A percentile compares a stretch with the other conserved stretches of the same genome.
Evolutionary conservation across 2,888 invertebrate species (phyloP).

Genomic region (Epistrophella euchroma): DNA sequence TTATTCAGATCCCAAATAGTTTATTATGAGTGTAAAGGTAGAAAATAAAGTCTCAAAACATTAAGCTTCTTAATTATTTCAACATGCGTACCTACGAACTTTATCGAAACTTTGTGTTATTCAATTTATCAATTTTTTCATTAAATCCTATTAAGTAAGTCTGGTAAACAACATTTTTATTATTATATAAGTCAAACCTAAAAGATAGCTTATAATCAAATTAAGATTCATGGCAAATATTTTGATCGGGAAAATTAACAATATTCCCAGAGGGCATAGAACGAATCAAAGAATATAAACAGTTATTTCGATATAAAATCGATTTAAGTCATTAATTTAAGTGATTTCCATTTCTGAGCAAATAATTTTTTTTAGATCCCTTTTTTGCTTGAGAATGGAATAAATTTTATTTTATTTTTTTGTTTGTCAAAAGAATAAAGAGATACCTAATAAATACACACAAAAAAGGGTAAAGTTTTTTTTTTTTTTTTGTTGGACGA

Average conservation of each 20-base stretch:
- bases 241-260: constrained; percentile 22
- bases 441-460: background rate
- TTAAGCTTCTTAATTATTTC: constrained; percentile 13
- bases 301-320: constrained; percentile 24
- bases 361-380: background rate
- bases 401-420: background rate
- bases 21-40: background rate
- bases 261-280: constrained; percentile 2
- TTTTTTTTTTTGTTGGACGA: background rate
- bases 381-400: background rate
- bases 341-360: constrained; percentile 14
- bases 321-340: constrained; percentile 37
- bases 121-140: constrained; percentile 30
- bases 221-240: constrained; percentile 20
- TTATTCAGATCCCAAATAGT: background rate
- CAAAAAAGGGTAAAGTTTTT: background rate
- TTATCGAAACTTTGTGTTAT: constrained; percentile 8
- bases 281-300: constrained; percentile 5
- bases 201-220: constrained; percentile 22
- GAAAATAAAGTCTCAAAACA: background rate
- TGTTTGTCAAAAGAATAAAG: background rate
- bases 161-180: constrained; percentile 1
- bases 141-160: constrained; percentile 30
- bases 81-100: constrained; percentile 1
- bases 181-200: background rate